Conservation (phyloP, 2,113 vertebrate species). For the Epinephelus cyanopodus region DNA sequence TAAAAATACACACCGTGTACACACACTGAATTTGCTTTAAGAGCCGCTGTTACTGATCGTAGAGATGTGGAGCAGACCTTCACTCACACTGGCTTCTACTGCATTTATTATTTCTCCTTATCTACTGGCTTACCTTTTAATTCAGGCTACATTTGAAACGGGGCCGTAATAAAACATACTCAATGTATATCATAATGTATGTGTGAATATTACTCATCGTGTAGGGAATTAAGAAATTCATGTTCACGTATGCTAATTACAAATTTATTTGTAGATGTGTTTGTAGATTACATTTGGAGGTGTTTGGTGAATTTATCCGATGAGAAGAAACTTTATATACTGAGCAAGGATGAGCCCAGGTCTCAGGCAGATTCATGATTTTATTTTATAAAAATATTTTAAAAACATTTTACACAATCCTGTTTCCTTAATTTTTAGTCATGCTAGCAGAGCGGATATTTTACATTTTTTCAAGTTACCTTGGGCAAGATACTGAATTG, state of each 20-base stretch:
- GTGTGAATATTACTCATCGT: neutral
- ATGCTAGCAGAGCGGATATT: too few species aligned
- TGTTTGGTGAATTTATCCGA: too few species aligned
- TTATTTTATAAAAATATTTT: too few species aligned
- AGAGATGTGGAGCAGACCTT: neutral
- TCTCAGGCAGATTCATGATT: too few species aligned
- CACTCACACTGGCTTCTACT: neutral
- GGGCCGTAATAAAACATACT: neutral
- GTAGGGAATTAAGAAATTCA: neutral
- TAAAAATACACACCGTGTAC: neutral
- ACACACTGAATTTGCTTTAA: neutral
- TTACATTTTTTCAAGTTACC: too few species aligned
- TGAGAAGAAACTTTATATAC: too few species aligned
- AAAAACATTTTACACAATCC: too few species aligned
- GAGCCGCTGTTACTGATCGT: neutral
- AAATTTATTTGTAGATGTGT: neutral
- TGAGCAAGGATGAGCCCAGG: too few species aligned
- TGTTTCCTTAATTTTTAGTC: too few species aligned
- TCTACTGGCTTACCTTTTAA: neutral
- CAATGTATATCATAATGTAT: neutral
- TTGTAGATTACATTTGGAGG: too few species aligned
- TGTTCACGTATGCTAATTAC: too few species aligned
- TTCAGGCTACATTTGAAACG: neutral
- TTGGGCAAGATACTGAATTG: too few species aligned
- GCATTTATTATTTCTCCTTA: conserved; percentile 11